Conservation (phyloP, 2,888 invertebrate species). For the Sminthurinus aureus region DNA sequence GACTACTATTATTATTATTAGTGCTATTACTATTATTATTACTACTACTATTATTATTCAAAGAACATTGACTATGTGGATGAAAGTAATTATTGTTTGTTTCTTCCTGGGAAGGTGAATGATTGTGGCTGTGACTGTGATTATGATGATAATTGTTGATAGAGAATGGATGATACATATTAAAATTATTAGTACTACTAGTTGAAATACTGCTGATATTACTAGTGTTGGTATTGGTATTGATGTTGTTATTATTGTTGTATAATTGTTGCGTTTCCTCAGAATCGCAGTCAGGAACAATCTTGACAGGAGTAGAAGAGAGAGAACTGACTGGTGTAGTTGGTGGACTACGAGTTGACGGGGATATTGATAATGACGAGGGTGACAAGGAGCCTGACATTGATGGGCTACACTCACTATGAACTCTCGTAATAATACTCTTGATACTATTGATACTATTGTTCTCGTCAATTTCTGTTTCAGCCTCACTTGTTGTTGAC, state of each 20-base stretch:
- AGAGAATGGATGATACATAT: constrained; percentile 14
- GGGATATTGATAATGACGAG: constrained; percentile 30
- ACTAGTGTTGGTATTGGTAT: constrained; percentile 41
- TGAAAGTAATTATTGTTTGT: constrained; percentile 7
- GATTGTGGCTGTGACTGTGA: constrained; percentile 22
- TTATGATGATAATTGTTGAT: constrained; percentile 33
- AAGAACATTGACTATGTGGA: constrained; percentile 12
- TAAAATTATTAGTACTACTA: neutral
- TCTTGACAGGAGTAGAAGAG: constrained; percentile 20
- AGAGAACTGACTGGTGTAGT: constrained; percentile 15
- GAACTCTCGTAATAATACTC: neutral
- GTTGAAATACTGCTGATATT: neutral
- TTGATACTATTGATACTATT: neutral
- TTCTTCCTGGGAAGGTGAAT: neutral
- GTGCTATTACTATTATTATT: constrained; percentile 18
- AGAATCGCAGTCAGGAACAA: neutral
- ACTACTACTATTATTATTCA: no score
- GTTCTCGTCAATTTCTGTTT: neutral
- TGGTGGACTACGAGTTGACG: neutral
- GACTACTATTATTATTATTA: constrained; percentile 17
- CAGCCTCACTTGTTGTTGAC: constrained; percentile 7
- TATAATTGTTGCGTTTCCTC: constrained; percentile 2
- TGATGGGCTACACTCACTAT: constrained; percentile 65
- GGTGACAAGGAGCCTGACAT: constrained; percentile 32
- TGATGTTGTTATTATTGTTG: constrained; percentile 43